Conservation (phyloP, 2,797 vertebrate genomes). For the Gephyroberyx darwinii region DNA sequence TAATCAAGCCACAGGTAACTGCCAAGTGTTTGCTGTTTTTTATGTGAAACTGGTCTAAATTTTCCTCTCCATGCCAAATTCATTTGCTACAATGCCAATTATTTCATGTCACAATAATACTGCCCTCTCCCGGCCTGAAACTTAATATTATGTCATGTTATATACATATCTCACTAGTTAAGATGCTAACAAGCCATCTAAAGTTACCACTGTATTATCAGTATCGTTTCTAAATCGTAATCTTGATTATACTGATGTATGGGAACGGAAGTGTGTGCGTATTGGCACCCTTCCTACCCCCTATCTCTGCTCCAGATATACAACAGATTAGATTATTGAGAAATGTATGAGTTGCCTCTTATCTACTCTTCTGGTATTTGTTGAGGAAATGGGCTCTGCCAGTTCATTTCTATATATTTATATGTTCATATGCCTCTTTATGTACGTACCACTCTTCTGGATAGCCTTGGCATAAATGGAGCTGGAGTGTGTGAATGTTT, state of each 20-base stretch:
- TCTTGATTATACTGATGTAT: neutral
- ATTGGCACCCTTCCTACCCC: neutral
- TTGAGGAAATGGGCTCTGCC: neutral
- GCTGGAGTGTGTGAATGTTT: constrained; percentile 17
- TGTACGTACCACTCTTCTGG: neutral
- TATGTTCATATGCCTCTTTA: neutral
- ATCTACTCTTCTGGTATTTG: constrained; percentile 8
- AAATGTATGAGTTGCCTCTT: neutral
- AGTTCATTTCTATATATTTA: neutral
- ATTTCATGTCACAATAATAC: neutral
- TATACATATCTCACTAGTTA: neutral
- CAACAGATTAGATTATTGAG: constrained; percentile 3
- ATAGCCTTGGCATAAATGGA: constrained; percentile 11
- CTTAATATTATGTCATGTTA: neutral
- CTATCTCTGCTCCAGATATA: neutral
- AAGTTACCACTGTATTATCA: neutral
- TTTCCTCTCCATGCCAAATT: neutral
- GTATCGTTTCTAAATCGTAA: constrained; percentile 10
- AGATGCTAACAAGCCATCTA: neutral
- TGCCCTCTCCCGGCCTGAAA: constrained; percentile 15
- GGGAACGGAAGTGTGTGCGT: no score
- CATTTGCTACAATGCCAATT: neutral
- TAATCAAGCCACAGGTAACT: neutral
- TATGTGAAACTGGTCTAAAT: neutral
- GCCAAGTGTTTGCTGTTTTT: neutral